Evolutionary conservation across 1,140 invertebrate genomes (phyloP), one percentile per base, ranked within the genome.

Genomic region (Subanguina moxae): DNA sequence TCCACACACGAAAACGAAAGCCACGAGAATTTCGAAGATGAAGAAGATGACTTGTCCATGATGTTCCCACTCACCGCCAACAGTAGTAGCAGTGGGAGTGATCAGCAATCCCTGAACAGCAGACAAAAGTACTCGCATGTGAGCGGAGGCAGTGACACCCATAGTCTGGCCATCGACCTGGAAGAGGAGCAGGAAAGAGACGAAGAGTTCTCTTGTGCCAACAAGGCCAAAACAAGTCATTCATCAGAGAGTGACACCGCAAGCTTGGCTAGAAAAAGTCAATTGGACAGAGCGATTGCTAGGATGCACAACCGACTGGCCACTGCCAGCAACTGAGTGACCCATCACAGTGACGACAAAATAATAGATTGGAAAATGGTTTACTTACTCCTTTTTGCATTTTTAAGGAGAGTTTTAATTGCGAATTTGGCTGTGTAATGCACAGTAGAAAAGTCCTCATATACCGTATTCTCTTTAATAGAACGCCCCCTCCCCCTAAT

Each of bases 211-310:
- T 46, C 59, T 52, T 15, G 42, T 5, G 5, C 25, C 15, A n/a
- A 3, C n/a, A 52, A 52, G 48, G 23, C n/a, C 15, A 52, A 52
- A 15, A 52, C n/a, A 3, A 7, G 3, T 25, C 48, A 52, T n/a
- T n/a, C n/a, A n/a, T n/a, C n/a, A 65, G 63, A 57, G 0, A 43
- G n/a, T 65, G 64, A 17, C 13, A 43, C 57, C 8, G 45, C 32
- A 25, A 9, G 21, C 28, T 25, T n/a, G 27, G 28, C 17, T 9
- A 67, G n/a, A 11, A 42, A n/a, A 19, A 69, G 67, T 45, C 67
- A 69, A 27, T 32, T 69, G 64, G 67, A 69, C 59, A 69, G 58
- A 32, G 67, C 67, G 21, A 70, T 69, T 17, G 67, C 67, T 8
- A 28, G 67, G 5, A 69, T 69, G 56, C 67, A 57, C 45, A 69